Evolutionary conservation across 2,888 invertebrate genomes (phyloP).

Genomic region (Torymus auratus): DNA sequence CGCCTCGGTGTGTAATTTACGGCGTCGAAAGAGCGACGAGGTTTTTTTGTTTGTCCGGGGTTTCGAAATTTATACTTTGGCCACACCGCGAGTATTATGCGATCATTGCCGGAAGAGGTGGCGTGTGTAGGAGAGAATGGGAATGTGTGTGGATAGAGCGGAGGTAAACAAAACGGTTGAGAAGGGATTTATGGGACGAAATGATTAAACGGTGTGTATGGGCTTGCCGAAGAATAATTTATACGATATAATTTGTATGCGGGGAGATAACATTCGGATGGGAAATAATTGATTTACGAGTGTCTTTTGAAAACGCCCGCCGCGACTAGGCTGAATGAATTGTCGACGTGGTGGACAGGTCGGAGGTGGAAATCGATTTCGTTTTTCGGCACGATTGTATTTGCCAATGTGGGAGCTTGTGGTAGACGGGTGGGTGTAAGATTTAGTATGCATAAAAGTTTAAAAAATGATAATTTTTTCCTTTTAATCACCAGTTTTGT

Average conservation of each 20-base stretch:
- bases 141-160: too few species aligned
- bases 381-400: too few species aligned
- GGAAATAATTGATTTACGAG: constrained; percentile 36
- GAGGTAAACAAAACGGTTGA: constrained; percentile 31
- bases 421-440: too few species aligned
- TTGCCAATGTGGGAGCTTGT: too few species aligned
- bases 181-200: constrained; percentile 46
- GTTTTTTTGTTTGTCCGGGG: constrained; percentile 9
- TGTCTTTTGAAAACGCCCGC: neutral
- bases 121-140: neutral
- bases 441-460: too few species aligned
- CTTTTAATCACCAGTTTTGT: too few species aligned
- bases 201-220: constrained; percentile 43
- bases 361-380: too few species aligned
- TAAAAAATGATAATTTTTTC: too few species aligned
- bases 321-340: neutral
- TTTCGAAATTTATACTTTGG: constrained; percentile 40
- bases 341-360: too few species aligned
- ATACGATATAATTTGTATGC: constrained; percentile 28
- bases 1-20: constrained; percentile 41
- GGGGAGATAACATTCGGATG: neutral
- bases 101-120: constrained; percentile 8
- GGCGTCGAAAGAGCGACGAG: constrained; percentile 19
- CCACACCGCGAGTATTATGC: constrained; percentile 13
- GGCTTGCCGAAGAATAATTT: constrained; percentile 40